Percentiles rank a stretch among this genome's conserved stretches.
phyloP scores from a whole-genome alignment of 2,888 invertebrate genomes.

The Margaritifera margaritifera region DNA sequence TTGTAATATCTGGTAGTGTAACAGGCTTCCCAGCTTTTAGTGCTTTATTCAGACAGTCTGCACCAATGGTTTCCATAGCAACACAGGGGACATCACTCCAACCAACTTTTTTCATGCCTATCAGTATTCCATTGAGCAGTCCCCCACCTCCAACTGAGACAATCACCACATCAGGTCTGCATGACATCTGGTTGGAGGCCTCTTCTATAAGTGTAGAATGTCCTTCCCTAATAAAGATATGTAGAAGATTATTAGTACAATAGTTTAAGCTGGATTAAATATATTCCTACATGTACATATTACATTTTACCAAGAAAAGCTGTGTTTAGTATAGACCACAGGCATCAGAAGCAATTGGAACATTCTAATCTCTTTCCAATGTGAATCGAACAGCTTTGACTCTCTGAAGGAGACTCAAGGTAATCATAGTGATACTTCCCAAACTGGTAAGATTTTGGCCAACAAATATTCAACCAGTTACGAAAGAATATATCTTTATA shows the following conservation, averaged over 20 bases:
- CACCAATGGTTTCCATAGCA: constrained; percentile 75
- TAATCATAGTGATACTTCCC: too few species aligned
- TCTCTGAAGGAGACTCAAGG: too few species aligned
- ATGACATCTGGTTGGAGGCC: constrained; percentile 68
- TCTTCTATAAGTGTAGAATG: constrained; percentile 73
- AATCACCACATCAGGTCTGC: constrained; percentile 72
- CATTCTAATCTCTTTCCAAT: too few species aligned
- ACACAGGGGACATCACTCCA: constrained; percentile 73
- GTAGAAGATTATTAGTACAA: neutral
- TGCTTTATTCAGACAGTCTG: constrained; percentile 73
- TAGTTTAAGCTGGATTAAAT: neutral
- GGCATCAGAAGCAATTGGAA: too few species aligned
- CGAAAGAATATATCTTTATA: too few species aligned
- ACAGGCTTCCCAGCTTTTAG: constrained; percentile 71
- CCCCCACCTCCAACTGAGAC: constrained; percentile 76
- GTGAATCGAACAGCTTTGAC: too few species aligned
- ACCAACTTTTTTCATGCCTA: constrained; percentile 65
- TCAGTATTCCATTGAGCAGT: constrained; percentile 70
- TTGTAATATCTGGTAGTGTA: constrained; percentile 71
- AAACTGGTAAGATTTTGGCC: too few species aligned
- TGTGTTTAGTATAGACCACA: too few species aligned
- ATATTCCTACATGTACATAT: neutral
- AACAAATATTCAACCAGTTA: too few species aligned
- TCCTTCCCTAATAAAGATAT: constrained; percentile 71
- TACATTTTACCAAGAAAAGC: too few species aligned